A percentile compares a stretch with the other conserved stretches of the same genome.
Evolutionary conservation across 2,888 invertebrate species (phyloP).

Genomic region (Agrotis exclamationis): DNA sequence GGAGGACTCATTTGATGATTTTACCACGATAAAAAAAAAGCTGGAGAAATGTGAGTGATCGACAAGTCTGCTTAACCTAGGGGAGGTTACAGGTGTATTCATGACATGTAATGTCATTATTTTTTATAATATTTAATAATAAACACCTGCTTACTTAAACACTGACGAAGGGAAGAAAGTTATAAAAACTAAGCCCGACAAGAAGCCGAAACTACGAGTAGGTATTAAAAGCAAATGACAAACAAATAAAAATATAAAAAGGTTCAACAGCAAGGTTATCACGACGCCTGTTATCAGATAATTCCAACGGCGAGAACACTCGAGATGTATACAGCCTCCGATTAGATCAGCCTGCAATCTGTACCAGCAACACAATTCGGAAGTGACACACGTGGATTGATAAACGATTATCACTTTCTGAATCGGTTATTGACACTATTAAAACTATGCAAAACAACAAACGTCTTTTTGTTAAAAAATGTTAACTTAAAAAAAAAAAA

Average conservation of each 20-base stretch:
- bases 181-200: slow-evolving; percentile 7
- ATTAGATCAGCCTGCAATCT: slow-evolving; percentile 29
- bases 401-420: slow-evolving; percentile 6
- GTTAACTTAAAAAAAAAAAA: no score
- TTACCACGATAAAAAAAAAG: no score
- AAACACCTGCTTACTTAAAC: slow-evolving; percentile 1
- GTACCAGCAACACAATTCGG: neutral
- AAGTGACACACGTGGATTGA: slow-evolving; percentile 40
- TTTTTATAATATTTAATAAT: neutral
- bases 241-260: slow-evolving; percentile 18
- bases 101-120: neutral
- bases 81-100: no score
- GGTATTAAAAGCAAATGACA: slow-evolving; percentile 32
- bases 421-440: slow-evolving; percentile 44
- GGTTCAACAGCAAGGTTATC: slow-evolving; percentile 42
- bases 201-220: neutral
- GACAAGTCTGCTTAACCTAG: neutral
- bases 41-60: no score
- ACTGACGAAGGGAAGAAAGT: slow-evolving; percentile 36
- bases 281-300: slow-evolving; percentile 43
- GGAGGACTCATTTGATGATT: no score
- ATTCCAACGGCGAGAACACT: slow-evolving; percentile 17
- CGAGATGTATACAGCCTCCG: slow-evolving; percentile 8
- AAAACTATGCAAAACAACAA: neutral
- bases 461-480: no score